Percentiles rank a stretch among this genome's conserved stretches.
Evolutionary conservation across 2,113 vertebrate species (phyloP).

Genomic region (Neogale vison): DNA sequence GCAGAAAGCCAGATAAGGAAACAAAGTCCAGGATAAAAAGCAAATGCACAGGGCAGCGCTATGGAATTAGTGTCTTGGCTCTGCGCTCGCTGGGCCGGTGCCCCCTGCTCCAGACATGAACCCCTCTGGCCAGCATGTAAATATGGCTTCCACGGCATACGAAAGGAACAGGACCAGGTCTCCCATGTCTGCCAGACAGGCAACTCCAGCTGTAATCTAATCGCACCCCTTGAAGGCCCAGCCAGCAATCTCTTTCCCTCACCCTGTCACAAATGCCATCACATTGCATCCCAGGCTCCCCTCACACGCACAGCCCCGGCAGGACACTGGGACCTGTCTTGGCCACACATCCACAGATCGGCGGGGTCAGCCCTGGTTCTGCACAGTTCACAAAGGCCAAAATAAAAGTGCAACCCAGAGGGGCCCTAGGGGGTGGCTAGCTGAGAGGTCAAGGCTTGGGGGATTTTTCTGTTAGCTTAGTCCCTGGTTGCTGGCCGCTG

Average conservation of each 20-base stretch:
- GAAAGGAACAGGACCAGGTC: conserved; percentile 39
- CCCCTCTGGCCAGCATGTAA: background rate
- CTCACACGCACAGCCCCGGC: conserved; percentile 42
- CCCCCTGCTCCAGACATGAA: background rate
- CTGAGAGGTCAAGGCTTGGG: background rate
- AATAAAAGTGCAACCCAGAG: background rate
- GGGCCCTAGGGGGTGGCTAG: background rate
- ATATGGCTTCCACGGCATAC: background rate
- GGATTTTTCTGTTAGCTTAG: background rate
- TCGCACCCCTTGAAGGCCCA: conserved; percentile 38
- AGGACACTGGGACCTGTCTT: conserved; percentile 52
- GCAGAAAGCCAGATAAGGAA: background rate
- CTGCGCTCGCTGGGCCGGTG: background rate
- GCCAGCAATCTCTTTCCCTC: conserved; percentile 69
- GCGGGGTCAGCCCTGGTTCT: conserved; percentile 49
- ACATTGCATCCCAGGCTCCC: conserved; percentile 56
- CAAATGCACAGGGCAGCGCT: accelerated
- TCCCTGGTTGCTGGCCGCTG: background rate
- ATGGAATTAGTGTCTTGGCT: background rate
- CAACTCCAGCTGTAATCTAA: conserved; percentile 72
- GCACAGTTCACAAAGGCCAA: conserved; percentile 16
- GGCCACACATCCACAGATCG: conserved; percentile 76
- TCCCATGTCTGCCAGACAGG: conserved; percentile 57
- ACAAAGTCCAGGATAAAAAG: background rate
- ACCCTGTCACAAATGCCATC: conserved; percentile 79